Evolutionary conservation across 2,888 invertebrate species (phyloP), one percentile per base, ranked within the genome.

Genomic region (Pachymerium ferrugineum): DNA sequence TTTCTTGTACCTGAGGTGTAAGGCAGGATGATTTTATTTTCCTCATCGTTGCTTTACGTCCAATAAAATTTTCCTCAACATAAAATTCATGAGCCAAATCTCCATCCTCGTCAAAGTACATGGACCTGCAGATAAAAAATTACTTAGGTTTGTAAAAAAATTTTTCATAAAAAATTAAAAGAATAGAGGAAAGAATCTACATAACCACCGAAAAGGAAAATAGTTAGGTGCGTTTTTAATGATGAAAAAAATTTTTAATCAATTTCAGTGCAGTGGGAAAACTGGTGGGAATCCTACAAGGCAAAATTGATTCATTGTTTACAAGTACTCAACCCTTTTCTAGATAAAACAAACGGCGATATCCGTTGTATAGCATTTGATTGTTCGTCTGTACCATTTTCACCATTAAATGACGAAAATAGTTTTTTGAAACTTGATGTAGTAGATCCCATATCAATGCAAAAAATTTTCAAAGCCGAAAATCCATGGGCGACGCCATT

Each of bases 41-140:
- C 76, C 77, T 80, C 79, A 81, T 80, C 70, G 79, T 81, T 67
- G 80, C 78, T 76, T 79, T 80, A 1, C 75, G 76, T 30, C 80
- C 79, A 73, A 78, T 78, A 38, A 79, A 76, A 67, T 78, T 78
- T 30, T 83, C 82, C 80, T 86, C 85, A 75, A 83, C 81, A 78
- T 85, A 86, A 77, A 86, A 86, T 78, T 86, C 86, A 79, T 86
- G 85, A 3, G 86, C 86, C 28, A 85, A 77, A 78, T 86, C 85
- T 31, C 85, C 86, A 80, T 86, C 86, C 77, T 85, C 85, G 80
- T 86, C 86, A 78, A 85, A 82, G 77, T 80, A 86, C 84, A 85
- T 83, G 1, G 85, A 85, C 47, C 86, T 86, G 78, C 16, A 81
- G 73, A 76, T 70, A n/a, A 19, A 72, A 22, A 42, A 69, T n/a